Conservation (phyloP, 2,113 vertebrate genomes). For the Seriola aureovittata region DNA sequence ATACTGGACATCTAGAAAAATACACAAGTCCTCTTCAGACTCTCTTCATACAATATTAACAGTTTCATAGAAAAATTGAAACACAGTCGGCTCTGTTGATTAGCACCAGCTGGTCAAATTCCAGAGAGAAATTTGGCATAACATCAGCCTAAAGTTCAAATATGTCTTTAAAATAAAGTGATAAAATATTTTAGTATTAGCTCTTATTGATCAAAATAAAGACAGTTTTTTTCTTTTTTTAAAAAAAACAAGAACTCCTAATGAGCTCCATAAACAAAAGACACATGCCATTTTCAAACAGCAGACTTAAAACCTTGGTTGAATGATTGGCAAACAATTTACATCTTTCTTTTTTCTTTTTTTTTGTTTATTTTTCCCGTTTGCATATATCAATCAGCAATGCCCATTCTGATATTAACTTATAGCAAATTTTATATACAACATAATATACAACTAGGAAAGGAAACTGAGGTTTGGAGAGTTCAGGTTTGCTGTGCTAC, state of each 20-base stretch:
- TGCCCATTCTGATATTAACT: conserved; percentile 76
- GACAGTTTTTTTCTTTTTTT: conserved; percentile 32
- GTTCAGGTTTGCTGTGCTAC: conserved; percentile 52
- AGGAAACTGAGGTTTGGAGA: conserved; percentile 65
- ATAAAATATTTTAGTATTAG: conserved; percentile 67
- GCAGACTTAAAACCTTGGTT: conserved; percentile 56
- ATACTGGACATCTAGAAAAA: conserved; percentile 96
- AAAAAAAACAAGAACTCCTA: conserved; percentile 45
- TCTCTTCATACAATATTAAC: conserved; percentile 91
- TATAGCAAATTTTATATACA: conserved; percentile 71
- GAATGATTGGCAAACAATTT: conserved; percentile 66
- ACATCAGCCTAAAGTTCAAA: conserved; percentile 69
- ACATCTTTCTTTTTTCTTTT: conserved; percentile 31
- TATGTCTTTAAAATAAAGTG: conserved; percentile 77
- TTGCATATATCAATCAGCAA: conserved; percentile 77
- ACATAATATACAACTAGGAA: conserved; percentile 62
- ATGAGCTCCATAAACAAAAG: conserved; percentile 56
- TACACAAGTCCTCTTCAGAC: conserved; percentile 90
- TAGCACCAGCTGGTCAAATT: conserved; percentile 86
- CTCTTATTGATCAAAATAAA: conserved; percentile 79
- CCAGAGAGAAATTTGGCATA: conserved; percentile 74
- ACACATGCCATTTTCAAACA: conserved; percentile 54
- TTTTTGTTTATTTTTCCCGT: conserved; percentile 37
- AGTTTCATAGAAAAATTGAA: conserved; percentile 85
- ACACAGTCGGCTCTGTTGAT: conserved; percentile 73